Percentiles rank a stretch among this genome's conserved stretches.
phyloP scores from a whole-genome alignment of 2,113 vertebrate genomes.

The Sialia sialis region DNA sequence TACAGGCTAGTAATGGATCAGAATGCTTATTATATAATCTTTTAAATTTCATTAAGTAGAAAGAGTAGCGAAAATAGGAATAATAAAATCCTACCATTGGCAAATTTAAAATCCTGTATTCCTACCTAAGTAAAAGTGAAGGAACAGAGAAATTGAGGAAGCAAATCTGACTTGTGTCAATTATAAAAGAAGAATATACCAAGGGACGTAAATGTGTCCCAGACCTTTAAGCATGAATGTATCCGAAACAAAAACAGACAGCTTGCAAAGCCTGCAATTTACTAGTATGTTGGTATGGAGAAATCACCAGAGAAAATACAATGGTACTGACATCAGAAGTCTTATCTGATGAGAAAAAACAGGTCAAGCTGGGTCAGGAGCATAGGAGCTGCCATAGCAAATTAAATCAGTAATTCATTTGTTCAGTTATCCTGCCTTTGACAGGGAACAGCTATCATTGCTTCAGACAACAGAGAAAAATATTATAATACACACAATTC shows the following conservation, averaged over 20 bases:
- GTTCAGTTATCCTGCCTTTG: background rate
- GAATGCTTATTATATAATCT: background rate
- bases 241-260: background rate
- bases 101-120: background rate
- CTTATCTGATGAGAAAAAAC: background rate
- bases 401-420: conserved; percentile 14
- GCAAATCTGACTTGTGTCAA: background rate
- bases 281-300: background rate
- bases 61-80: background rate
- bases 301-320: background rate
- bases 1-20: background rate
- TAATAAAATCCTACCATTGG: background rate
- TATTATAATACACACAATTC: background rate
- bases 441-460: background rate
- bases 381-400: background rate
- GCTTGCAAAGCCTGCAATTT: background rate
- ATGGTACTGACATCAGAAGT: background rate
- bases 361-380: background rate
- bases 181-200: background rate
- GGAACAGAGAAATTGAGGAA: background rate
- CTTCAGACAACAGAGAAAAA: background rate
- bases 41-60: background rate
- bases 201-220: background rate
- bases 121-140: background rate
- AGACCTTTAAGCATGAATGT: background rate